Evolutionary conservation across 2,797 vertebrate species (phyloP), one percentile per base, ranked within the genome.

Genomic region (Denticeps clupeoides): DNA sequence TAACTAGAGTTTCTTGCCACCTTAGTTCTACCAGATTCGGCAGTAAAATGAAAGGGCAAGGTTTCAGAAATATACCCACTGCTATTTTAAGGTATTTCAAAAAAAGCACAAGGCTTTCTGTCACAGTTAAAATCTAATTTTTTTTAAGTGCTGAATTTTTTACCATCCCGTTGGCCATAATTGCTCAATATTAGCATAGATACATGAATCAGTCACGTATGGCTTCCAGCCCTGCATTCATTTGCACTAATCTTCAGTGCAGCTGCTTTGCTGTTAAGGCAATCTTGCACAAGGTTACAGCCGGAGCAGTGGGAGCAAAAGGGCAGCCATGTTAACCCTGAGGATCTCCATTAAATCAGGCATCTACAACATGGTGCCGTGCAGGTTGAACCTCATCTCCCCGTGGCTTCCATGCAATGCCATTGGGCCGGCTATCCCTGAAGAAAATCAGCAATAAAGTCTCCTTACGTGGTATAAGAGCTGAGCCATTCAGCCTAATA

Each of bases 381-480:
- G 7, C 35, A 7, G 32, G 32, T n/a, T 35, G 32, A 35, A 9
- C 9, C 35, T 4, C 35, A 38, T 35, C 38, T 35, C 29, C 47
- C 5, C 23, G 8, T 19, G 47, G 26, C 25, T 19, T 41, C 32
- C 18, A 10, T 47, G 49, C 45, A 45, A 47, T 54, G 31, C 47
- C 47, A 37, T 51, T 44, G 26, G 51, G 42, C 55, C 27, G 23
- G 7, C 24, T 47, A 31, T 44, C 49, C 60, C 55, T 58, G 21
- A 55, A 52, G 48, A 60, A 62, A 62, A 62, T 55, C 53, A 55
- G 44, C 41, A 49, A 44, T 62, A 62, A 57, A 62, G 26, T 33
- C 41, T 55, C 47, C 51, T 55, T 51, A 45, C 47, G 51, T 45
- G 24, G 26, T 18, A 15, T 50, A 45, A 48, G 40, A 47, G 47